These are phyloP conservation scores for Diogma glabrata DNA, from an alignment of 2,888 invertebrate species.

Conservation along the genomic window DNA sequence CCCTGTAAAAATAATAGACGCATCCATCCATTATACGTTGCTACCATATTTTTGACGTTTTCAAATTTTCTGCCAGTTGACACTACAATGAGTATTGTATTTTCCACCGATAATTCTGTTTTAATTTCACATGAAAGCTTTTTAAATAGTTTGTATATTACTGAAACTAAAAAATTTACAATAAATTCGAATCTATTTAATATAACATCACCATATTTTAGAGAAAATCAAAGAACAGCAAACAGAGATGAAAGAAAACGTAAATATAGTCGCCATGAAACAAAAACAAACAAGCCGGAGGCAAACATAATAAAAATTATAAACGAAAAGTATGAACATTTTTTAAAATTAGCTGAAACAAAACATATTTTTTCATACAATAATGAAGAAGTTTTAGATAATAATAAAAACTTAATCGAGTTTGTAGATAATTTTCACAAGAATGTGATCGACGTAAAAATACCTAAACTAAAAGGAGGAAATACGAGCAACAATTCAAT, in stretches of 20 bases:
- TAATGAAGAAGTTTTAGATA: slow-evolving; percentile 21
- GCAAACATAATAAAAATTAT: slow-evolving; percentile 21
- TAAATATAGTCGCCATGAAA: neutral
- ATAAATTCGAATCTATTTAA: slow-evolving; percentile 30
- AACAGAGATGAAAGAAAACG: slow-evolving; percentile 7
- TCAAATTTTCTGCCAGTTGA: neutral
- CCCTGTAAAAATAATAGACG: no score
- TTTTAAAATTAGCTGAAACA: slow-evolving; percentile 29
- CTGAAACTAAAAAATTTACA: neutral
- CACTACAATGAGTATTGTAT: neutral
- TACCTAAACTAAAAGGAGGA: slow-evolving; percentile 42
- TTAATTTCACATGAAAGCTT: slow-evolving; percentile 3
- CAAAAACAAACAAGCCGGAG: no score
- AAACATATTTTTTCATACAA: slow-evolving; percentile 22
- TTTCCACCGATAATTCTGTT: neutral
- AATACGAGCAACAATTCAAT: slow-evolving; percentile 43
- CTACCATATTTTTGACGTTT: no score
- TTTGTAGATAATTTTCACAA: slow-evolving; percentile 33
- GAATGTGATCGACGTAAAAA: neutral
- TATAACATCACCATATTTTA: slow-evolving; percentile 36
- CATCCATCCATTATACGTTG: no score
- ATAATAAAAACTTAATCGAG: slow-evolving; percentile 31
- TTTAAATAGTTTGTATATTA: neutral
- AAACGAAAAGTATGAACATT: slow-evolving; percentile 32
- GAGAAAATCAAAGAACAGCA: slow-evolving; percentile 25